Base-by-base conservation (phyloP, 2,113 vertebrate species). In the Ophiodon elongatus region DNA sequence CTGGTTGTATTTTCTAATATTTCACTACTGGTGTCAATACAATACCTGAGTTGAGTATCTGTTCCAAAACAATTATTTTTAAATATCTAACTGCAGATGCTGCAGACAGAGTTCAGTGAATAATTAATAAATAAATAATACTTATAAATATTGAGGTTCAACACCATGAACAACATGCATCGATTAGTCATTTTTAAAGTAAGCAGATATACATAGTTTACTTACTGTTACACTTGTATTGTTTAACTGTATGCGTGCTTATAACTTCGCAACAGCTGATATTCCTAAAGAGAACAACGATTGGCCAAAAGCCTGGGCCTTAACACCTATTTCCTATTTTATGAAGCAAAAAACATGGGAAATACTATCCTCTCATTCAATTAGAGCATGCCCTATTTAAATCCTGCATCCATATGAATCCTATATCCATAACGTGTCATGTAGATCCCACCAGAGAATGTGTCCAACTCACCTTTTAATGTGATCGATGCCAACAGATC, bases 381-480 rank as follows among this genome's bases (percentile, higher is more conserved):
- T 7, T 21, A 17, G 15, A 13, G 0, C 8, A 2, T 23, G 31
- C 33, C 25, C 2, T 8, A 3, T 8, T 50, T 0, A 21, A 25
- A 27, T 15, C 2, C 4, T 21, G 4, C 10, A 33, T 68, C 1
- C 14, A 43, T n/a, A n/a, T n/a, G n/a, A 57, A 37, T 14, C 23
- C 17, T 5, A 6, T 45, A 19, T 1, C 15, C n/a, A 37, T 19
- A 4, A 70, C 25, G 39, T 29, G 10, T n/a, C 52, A 35, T 25
- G 8, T 35, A 0, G 23, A n/a, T n/a, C n/a, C n/a, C 11, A 73
- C 1, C 9, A 14, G 8, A 47, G 2, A 15, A n/a, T n/a, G 2
- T 0, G 17, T 8, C 8, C 8, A 43, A 88, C 93, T 91, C 80
- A 95, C 95, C 66, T 95, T 65, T 81, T 93, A 1, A 85, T 88